These are phyloP conservation scores for Liasis olivaceus DNA, from an alignment of 2,797 vertebrate genomes.

Conservation along the genomic window DNA sequence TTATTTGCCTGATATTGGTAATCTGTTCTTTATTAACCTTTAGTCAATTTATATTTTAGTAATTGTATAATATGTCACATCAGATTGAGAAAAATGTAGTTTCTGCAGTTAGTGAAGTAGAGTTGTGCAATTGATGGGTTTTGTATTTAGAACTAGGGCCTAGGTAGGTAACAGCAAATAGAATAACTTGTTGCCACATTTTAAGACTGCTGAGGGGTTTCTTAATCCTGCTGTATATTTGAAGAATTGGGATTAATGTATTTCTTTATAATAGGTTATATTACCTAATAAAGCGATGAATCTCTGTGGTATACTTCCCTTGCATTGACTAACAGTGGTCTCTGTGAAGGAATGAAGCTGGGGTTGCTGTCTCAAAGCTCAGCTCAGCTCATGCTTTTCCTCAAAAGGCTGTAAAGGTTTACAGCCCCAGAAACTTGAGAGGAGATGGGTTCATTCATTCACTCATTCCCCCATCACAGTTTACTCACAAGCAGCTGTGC, in stretches of 20 bases:
- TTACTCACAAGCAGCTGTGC: neutral
- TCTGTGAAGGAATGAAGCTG: neutral
- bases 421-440: neutral
- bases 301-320: neutral
- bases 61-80: neutral
- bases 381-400: no score
- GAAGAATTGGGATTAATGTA: neutral
- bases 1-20: neutral
- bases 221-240: neutral
- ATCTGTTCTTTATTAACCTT: neutral
- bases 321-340: neutral
- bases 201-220: neutral
- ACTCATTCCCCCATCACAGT: neutral
- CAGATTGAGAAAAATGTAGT: neutral
- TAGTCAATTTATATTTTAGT: neutral
- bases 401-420: neutral
- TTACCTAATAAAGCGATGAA: neutral
- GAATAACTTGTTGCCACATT: neutral
- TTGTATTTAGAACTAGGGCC: neutral
- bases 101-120: neutral
- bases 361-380: neutral
- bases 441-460: neutral
- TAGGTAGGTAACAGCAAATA: neutral
- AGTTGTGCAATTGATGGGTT: neutral
- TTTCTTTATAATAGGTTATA: constrained; percentile 1